Evolutionary conservation across 2,888 invertebrate species (phyloP).

Genomic region (Abscondita cerata): DNA sequence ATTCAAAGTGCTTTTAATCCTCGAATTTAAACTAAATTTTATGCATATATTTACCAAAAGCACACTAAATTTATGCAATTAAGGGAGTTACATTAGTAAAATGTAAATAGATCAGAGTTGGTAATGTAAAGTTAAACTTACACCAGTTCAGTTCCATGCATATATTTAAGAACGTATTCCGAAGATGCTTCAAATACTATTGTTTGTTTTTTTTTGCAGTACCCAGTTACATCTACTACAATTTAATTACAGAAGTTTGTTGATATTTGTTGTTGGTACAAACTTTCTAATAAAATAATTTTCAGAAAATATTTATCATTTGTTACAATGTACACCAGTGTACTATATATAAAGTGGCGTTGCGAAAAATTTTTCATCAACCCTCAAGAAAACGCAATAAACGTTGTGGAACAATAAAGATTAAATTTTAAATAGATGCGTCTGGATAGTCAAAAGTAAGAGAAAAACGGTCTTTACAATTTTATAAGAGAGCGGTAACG

Average conservation of each 20-base stretch:
- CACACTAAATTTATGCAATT: slow-evolving; percentile 10
- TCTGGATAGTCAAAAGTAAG: no score
- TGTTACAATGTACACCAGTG: neutral
- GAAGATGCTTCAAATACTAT: neutral
- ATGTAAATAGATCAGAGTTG: slow-evolving; percentile 5
- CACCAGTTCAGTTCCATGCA: neutral
- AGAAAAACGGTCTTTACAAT: no score
- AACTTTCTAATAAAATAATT: neutral
- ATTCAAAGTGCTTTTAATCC: slow-evolving; percentile 1
- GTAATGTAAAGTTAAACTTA: neutral
- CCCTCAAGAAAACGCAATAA: slow-evolving; percentile 1
- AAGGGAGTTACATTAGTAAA: slow-evolving; percentile 2
- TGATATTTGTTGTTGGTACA: neutral
- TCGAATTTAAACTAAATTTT: neutral
- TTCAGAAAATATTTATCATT: neutral
- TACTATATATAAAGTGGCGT: slow-evolving; percentile 1
- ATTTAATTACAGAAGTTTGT: slow-evolving; percentile 2
- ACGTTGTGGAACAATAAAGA: slow-evolving; percentile 9
- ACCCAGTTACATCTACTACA: neutral
- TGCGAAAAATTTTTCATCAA: slow-evolving; percentile 17
- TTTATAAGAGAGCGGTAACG: no score
- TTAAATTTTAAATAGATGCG: slow-evolving; percentile 20
- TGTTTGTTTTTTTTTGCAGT: neutral
- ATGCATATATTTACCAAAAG: slow-evolving; percentile 5
- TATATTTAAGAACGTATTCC: neutral